Evolutionary conservation across 2,797 vertebrate genomes (phyloP).

Genomic region (Australoheros facetus): DNA sequence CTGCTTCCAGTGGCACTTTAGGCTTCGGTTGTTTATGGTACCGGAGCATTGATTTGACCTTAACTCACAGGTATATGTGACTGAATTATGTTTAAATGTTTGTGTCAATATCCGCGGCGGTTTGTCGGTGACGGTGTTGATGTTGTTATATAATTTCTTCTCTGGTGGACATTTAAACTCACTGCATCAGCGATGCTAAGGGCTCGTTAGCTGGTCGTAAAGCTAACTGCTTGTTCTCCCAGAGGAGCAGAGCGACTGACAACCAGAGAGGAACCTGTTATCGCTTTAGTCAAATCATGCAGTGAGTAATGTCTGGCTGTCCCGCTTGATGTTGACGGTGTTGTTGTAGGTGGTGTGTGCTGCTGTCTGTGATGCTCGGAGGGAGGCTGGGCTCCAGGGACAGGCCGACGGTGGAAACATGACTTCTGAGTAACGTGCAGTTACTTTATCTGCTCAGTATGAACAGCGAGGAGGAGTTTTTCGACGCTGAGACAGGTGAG

Average conservation of each 20-base stretch:
- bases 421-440: conserved; percentile 69
- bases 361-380: conserved; percentile 60
- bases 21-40: conserved; percentile 62
- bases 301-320: neutral
- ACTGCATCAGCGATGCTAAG: conserved; percentile 49
- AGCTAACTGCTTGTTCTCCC: conserved; percentile 30
- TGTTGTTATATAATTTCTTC: conserved; percentile 9
- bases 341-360: conserved; percentile 57
- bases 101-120: neutral
- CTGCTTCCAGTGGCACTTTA: conserved; percentile 34
- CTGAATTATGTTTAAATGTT: neutral
- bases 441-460: conserved; percentile 78
- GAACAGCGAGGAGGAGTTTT: conserved; percentile 98
- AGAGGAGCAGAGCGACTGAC: neutral
- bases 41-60: conserved; percentile 24
- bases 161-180: conserved; percentile 2
- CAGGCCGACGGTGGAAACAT: conserved; percentile 66
- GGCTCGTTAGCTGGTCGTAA: conserved; percentile 40
- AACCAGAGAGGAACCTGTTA: neutral
- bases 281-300: neutral
- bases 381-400: conserved; percentile 46
- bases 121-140: neutral
- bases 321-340: conserved; percentile 33
- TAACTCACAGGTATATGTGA: conserved; percentile 58
- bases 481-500: conserved; percentile 95